These are phyloP conservation scores for Macaria notata DNA, from an alignment of 2,888 invertebrate species.

Conservation along the genomic window DNA sequence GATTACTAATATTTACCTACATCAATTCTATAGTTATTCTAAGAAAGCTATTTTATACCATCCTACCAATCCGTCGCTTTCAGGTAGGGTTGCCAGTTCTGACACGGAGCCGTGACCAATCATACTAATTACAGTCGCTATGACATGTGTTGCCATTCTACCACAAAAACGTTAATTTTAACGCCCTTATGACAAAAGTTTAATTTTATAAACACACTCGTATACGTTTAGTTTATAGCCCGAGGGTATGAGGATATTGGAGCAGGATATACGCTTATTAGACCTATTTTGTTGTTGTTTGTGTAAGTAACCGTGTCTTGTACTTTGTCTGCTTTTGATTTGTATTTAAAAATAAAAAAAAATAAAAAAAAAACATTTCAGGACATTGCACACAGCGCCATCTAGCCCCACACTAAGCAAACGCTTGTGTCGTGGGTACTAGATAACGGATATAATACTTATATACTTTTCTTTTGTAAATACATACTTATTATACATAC, in stretches of 20 bases:
- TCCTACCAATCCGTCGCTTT: conserved; percentile 23
- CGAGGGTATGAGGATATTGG: conserved; percentile 5
- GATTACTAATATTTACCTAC: too few species aligned
- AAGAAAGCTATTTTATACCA: background rate
- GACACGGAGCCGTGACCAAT: conserved; percentile 71
- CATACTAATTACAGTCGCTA: conserved; percentile 65
- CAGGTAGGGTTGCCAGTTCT: conserved; percentile 26
- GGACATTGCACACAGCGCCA: too few species aligned
- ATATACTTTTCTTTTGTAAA: too few species aligned
- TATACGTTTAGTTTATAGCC: conserved; percentile 16
- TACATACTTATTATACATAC: too few species aligned
- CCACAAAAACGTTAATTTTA: conserved; percentile 36
- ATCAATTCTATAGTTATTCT: too few species aligned
- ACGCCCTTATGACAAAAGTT: conserved; percentile 29
- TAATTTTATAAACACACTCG: conserved; percentile 38
- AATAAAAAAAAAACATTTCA: too few species aligned
- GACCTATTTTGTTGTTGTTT: conserved; percentile 6
- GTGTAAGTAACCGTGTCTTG: background rate
- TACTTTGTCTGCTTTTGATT: too few species aligned
- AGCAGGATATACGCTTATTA: conserved; percentile 13
- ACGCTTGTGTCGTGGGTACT: too few species aligned
- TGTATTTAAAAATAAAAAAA: too few species aligned
- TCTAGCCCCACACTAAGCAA: too few species aligned
- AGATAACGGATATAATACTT: too few species aligned
- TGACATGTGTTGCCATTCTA: conserved; percentile 65